These are phyloP conservation scores for Dugesia japonica DNA, from an alignment of 2,888 invertebrate species.

Conservation along the genomic window DNA sequence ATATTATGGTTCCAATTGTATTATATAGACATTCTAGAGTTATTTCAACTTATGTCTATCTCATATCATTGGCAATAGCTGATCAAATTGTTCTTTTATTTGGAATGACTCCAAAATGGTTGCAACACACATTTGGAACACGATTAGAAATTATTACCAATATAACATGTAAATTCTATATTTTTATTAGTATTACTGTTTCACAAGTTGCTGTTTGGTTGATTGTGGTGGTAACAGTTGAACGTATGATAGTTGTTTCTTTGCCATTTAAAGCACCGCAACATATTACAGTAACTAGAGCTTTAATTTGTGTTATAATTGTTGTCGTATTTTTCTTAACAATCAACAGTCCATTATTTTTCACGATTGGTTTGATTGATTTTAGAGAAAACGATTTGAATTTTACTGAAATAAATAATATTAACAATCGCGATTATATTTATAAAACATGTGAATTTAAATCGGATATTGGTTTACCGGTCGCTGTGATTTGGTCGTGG, in stretches of 20 bases:
- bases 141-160: not conserved
- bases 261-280: slow-evolving; percentile 17
- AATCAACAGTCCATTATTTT: not conserved
- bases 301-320: not conserved
- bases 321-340: not conserved
- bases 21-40: slow-evolving; percentile 8
- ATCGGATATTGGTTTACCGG: not conserved
- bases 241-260: slow-evolving; percentile 20
- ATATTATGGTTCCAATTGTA: slow-evolving; percentile 28
- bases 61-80: slow-evolving; percentile 23
- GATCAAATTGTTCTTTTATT: slow-evolving; percentile 20
- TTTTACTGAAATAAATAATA: not conserved
- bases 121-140: slow-evolving; percentile 21
- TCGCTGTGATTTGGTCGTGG: slow-evolving; percentile 13
- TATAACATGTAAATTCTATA: not conserved
- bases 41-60: slow-evolving; percentile 29
- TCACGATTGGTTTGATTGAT: not conserved
- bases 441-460: not conserved
- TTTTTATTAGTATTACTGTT: not conserved
- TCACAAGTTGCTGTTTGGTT: slow-evolving; percentile 29
- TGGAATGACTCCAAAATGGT: slow-evolving; percentile 10
- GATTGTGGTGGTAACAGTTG: slow-evolving; percentile 24
- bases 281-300: not conserved
- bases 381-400: not conserved
- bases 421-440: not conserved